Base-by-base conservation (phyloP, 2,113 vertebrate genomes). In the Pseudorasbora parva region DNA sequence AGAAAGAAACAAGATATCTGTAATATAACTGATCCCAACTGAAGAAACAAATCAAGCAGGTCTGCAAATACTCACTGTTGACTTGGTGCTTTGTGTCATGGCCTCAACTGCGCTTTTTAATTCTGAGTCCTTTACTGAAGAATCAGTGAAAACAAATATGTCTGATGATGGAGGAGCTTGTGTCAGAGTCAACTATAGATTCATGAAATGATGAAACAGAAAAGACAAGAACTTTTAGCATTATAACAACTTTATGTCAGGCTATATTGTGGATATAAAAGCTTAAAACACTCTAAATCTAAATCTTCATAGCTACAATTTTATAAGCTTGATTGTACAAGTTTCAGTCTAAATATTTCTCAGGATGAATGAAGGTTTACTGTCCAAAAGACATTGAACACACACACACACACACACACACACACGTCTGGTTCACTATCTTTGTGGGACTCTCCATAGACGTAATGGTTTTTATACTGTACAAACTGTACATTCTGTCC, bases 141-240 rank as follows among this genome's bases (percentile, higher is more conserved):
- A 89, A 17, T 94, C 92, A 1, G 92, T 93, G 82, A 93, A 93
- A 69, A 94, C 84, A 82, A 92, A 94, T 81, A 94, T 91, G 69
- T 93, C 88, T 5, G 92, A 92, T 56, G 86, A 88, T 0, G 2
- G 56, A 17, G 92, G 92, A 17, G 86, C 87, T 1, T 12, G 6
- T 0, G 81, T 82, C 71, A 94, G 82, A 41, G 91, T 92, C 89
- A 93, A 23, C 93, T 93, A 10, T 1, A 73, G 30, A 43, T 41
- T 3, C 41, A 41, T 12, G 8, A 49, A 77, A 37, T 19, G 51
- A 62, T 15, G 14, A 27, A 60, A 51, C 23, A 82, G 3, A 30
- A 30, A 74, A 73, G 15, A 25, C 12, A 47, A 45, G 5, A 15
- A 7, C 15, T 81, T 8, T 17, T 25, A 43, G 21, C 0, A 23